These are phyloP conservation scores for Musca vetustissima DNA, from an alignment of 1,140 invertebrate genomes.

Conservation along the genomic window DNA sequence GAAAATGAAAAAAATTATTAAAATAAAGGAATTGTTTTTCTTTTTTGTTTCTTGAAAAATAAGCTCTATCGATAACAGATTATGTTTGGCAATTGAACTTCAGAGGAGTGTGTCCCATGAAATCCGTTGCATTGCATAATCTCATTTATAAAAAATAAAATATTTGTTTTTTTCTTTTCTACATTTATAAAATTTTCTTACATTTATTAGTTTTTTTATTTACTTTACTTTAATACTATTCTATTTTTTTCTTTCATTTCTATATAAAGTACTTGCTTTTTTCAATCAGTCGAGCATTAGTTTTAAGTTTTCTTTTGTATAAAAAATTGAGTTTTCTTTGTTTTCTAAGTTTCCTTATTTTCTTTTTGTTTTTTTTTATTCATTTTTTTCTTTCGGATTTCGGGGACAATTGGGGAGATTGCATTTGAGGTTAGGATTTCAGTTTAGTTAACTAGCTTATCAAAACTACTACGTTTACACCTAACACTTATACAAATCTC, in stretches of 20 bases:
- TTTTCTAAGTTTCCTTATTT: background rate
- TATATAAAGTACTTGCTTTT: constrained; percentile 26
- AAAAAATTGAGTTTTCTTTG: constrained; percentile 26
- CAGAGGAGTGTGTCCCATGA: background rate
- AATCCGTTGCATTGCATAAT: background rate
- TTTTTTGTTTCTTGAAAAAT: background rate
- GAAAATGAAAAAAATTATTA: constrained; percentile 35
- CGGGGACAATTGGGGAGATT: no score
- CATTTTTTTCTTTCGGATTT: background rate
- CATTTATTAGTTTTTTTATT: constrained; percentile 20
- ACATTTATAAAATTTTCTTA: constrained; percentile 19
- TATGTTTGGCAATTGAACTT: background rate
- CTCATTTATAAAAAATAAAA: background rate
- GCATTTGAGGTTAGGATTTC: no score
- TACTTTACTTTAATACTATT: constrained; percentile 3
- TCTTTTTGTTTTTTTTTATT: background rate
- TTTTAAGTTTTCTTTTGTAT: constrained; percentile 25
- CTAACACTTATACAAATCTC: no score
- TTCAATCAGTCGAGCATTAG: constrained; percentile 56
- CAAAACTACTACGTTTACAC: no score
- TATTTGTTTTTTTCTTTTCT: background rate
- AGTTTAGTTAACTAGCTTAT: no score
- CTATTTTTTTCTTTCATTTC: constrained; percentile 17
- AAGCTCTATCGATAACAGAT: background rate
- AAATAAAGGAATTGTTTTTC: background rate